Conservation (phyloP, 2,113 vertebrate species). For the Phalacrocorax brasilianus region DNA sequence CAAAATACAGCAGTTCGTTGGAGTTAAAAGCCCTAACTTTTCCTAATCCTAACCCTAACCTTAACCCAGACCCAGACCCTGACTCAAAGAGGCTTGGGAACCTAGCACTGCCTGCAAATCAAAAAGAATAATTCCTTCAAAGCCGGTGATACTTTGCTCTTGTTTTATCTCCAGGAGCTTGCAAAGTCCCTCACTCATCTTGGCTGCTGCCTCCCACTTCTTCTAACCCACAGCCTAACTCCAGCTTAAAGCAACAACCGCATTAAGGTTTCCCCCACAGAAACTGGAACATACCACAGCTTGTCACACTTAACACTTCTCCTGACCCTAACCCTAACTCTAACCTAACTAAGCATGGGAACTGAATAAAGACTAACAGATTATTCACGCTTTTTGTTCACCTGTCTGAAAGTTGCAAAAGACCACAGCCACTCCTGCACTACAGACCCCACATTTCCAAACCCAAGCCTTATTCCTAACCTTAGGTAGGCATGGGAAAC, state of each 20-base stretch:
- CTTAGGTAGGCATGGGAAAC: background rate
- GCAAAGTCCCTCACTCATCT: background rate
- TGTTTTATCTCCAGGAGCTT: background rate
- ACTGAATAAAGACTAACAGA: background rate
- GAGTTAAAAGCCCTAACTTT: background rate
- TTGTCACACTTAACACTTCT: background rate
- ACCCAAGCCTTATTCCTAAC: background rate
- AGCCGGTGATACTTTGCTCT: background rate
- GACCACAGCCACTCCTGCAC: background rate
- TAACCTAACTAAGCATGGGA: background rate
- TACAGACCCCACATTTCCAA: background rate
- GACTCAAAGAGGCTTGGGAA: background rate
- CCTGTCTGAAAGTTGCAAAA: background rate
- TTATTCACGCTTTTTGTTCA: slow-evolving; percentile 16
- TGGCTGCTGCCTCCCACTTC: background rate
- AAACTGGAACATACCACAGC: background rate
- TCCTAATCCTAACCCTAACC: slow-evolving; percentile 16
- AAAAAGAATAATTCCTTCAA: slow-evolving; percentile 2
- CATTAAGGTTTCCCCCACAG: background rate
- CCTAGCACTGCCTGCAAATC: background rate
- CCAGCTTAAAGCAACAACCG: background rate
- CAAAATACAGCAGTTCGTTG: background rate
- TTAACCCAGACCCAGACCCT: background rate
- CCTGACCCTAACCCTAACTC: slow-evolving; percentile 3
- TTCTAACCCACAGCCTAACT: background rate